These are phyloP conservation scores for Limnephilus lunatus DNA, from an alignment of 2,888 invertebrate genomes.

Conservation along the genomic window DNA sequence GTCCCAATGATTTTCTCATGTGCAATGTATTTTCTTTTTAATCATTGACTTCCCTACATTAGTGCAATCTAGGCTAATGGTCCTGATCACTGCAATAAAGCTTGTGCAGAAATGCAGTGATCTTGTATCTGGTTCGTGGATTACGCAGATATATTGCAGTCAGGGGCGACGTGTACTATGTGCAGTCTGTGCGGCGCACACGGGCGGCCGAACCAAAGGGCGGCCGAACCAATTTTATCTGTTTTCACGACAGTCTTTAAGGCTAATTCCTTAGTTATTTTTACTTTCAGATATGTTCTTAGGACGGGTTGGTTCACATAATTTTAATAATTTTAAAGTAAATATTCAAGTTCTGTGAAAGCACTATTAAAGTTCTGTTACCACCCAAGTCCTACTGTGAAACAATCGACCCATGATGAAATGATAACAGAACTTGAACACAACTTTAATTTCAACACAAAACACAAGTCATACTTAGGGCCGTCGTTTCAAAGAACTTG, in stretches of 20 bases:
- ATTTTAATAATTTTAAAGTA: too few relatives aligned
- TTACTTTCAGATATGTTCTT: too few relatives aligned
- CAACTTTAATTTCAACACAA: too few relatives aligned
- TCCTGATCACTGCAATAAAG: conserved; percentile 13
- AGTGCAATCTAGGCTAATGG: conserved; percentile 2
- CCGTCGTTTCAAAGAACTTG: too few relatives aligned
- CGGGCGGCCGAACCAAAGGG: not conserved
- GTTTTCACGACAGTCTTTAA: not conserved
- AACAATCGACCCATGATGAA: too few relatives aligned
- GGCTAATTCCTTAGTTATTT: too few relatives aligned
- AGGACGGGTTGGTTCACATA: too few relatives aligned
- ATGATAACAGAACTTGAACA: too few relatives aligned
- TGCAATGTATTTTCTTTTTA: not conserved
- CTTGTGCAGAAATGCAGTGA: conserved; percentile 22
- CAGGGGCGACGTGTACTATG: not conserved
- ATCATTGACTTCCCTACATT: not conserved
- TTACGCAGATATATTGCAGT: not conserved
- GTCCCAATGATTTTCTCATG: not conserved
- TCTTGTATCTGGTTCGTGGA: conserved; percentile 6
- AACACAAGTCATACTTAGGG: too few relatives aligned
- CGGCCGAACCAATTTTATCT: not conserved
- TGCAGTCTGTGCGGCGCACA: not conserved
- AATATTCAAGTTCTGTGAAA: too few relatives aligned
- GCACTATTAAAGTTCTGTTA: too few relatives aligned
- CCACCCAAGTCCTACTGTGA: too few relatives aligned